These are phyloP conservation scores for Argyrosomus japonicus DNA, from an alignment of 2,113 vertebrate genomes.

Conservation along the genomic window DNA sequence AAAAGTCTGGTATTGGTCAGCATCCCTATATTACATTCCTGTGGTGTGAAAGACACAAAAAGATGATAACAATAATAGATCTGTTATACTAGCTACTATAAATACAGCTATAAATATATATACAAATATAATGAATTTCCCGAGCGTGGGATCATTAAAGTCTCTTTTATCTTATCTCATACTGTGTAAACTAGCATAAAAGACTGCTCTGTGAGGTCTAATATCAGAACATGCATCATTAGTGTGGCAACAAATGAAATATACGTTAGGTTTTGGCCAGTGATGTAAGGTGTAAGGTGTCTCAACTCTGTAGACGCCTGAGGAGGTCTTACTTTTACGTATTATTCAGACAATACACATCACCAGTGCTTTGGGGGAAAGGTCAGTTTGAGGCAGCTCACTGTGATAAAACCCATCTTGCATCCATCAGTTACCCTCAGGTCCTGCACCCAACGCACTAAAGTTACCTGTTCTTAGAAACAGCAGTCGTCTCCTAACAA, in stretches of 20 bases:
- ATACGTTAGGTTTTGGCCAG: constrained; percentile 19
- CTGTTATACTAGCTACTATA: background rate
- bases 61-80: background rate
- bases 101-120: background rate
- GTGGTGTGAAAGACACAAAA: constrained; percentile 54
- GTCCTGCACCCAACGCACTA: constrained; percentile 51
- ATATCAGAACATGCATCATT: background rate
- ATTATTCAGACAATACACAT: background rate
- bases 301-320: background rate
- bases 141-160: too few relatives aligned
- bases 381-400: constrained; percentile 51
- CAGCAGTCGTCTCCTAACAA: constrained; percentile 55
- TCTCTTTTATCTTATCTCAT: too few relatives aligned
- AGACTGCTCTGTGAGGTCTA: background rate
- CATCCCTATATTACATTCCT: constrained; percentile 87
- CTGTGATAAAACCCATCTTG: constrained; percentile 16
- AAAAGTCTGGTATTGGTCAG: constrained; percentile 86
- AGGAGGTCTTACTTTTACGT: background rate
- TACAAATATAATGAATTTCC: too few relatives aligned
- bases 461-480: constrained; percentile 52
- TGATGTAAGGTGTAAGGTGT: constrained; percentile 22
- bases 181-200: background rate
- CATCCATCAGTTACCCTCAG: constrained; percentile 79
- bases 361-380: constrained; percentile 80
- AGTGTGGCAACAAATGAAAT: background rate